A percentile compares a stretch with the other conserved stretches of the same genome.
These are phyloP conservation scores for Eurois occulta DNA, from an alignment of 2,888 invertebrate species.

Conservation along the genomic window DNA sequence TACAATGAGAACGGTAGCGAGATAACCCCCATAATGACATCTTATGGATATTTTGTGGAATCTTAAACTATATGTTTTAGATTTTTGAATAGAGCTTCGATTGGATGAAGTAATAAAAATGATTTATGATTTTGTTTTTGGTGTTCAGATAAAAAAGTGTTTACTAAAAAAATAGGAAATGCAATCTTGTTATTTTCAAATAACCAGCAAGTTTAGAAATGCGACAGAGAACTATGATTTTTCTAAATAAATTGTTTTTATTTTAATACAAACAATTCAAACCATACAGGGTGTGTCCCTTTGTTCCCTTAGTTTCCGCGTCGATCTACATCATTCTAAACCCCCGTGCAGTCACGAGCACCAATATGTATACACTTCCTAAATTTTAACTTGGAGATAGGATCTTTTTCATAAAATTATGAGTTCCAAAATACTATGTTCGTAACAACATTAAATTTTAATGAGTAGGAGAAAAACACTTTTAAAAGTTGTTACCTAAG, in stretches of 20 bases:
- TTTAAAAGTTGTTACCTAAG: no score
- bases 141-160: background rate
- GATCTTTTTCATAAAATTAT: no score
- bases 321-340: no score
- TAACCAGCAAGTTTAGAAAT: background rate
- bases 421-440: no score
- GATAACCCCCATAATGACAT: constrained; percentile 49
- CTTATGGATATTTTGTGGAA: constrained; percentile 50
- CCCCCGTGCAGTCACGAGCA: no score
- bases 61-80: constrained; percentile 56
- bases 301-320: no score
- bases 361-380: no score
- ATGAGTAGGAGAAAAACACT: no score
- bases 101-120: constrained; percentile 62
- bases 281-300: no score
- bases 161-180: background rate
- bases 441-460: no score
- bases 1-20: constrained; percentile 74
- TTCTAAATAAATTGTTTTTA: background rate
- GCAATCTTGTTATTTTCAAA: background rate
- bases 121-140: constrained; percentile 35
- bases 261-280: background rate
- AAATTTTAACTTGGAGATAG: no score
- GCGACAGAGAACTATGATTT: background rate
- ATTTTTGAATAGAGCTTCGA: constrained; percentile 44